Evolutionary conservation across 2,113 vertebrate genomes (phyloP).

Genomic region (Azemiops feae): DNA sequence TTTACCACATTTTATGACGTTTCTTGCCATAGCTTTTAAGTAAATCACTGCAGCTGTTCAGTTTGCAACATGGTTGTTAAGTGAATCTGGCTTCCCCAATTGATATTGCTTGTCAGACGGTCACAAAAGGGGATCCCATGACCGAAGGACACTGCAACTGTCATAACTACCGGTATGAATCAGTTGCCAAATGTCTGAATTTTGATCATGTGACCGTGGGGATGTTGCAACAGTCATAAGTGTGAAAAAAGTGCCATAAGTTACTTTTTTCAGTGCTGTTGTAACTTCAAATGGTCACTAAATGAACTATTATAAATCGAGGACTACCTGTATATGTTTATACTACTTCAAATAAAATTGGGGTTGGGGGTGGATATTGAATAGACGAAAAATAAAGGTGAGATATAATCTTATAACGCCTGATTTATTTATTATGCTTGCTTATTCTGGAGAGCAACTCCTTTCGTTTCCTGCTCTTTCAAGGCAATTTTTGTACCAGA

Average conservation of each 20-base stretch:
- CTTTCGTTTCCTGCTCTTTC: not conserved
- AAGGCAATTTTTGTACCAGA: not conserved
- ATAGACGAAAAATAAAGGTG: not conserved
- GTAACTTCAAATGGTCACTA: not conserved
- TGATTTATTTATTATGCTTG: not conserved
- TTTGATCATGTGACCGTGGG: not conserved
- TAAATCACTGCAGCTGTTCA: not conserved
- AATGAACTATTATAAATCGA: not conserved
- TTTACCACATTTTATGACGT: not conserved
- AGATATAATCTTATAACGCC: not conserved
- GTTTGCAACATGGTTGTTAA: not conserved
- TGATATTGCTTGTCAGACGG: not conserved
- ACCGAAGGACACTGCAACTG: no score
- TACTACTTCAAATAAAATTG: not conserved
- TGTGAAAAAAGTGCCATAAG: no score
- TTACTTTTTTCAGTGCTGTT: not conserved
- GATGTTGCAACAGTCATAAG: not conserved
- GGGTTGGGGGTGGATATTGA: not conserved
- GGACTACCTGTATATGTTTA: not conserved
- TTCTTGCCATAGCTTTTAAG: not conserved
- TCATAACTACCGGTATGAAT: no score
- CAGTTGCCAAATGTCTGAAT: not conserved
- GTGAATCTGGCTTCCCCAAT: not conserved
- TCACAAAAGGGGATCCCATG: not conserved
- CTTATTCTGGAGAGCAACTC: not conserved